Conservation (phyloP, 2,888 invertebrate species). For the Limnephilus rhombicus region DNA sequence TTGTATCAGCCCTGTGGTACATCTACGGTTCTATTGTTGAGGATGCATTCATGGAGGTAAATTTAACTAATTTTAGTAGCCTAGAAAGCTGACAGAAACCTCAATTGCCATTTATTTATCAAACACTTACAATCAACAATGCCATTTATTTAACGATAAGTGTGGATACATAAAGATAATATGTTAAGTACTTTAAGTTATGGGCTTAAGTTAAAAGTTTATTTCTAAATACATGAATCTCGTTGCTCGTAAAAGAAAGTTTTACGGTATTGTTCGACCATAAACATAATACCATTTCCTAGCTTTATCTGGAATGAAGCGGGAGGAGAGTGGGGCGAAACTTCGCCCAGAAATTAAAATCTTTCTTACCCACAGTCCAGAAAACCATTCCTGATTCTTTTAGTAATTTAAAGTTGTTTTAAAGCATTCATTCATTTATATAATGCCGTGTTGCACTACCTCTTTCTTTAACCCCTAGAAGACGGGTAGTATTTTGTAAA, state of each 20-base stretch:
- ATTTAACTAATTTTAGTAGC: not conserved
- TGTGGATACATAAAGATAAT: not conserved
- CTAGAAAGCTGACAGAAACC: not conserved
- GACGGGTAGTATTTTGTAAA: no score
- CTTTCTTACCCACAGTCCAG: not conserved
- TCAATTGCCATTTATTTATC: not conserved
- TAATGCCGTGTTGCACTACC: no score
- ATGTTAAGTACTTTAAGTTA: not conserved
- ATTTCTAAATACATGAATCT: not conserved
- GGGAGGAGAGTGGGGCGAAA: no score
- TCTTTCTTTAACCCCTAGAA: no score
- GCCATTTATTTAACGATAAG: not conserved
- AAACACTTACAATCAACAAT: not conserved
- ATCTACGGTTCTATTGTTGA: conserved; percentile 88
- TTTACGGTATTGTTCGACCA: not conserved
- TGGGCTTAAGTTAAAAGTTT: not conserved
- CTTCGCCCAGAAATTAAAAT: not conserved
- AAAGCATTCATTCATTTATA: no score
- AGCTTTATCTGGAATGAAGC: no score
- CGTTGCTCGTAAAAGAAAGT: not conserved
- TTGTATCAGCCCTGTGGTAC: conserved; percentile 91
- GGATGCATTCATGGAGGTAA: conserved; percentile 89
- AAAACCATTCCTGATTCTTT: no score
- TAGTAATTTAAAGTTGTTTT: no score
- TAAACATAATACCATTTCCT: no score